These are phyloP conservation scores for Rhea pennata DNA, from an alignment of 2,113 vertebrate genomes.

Conservation along the genomic window DNA sequence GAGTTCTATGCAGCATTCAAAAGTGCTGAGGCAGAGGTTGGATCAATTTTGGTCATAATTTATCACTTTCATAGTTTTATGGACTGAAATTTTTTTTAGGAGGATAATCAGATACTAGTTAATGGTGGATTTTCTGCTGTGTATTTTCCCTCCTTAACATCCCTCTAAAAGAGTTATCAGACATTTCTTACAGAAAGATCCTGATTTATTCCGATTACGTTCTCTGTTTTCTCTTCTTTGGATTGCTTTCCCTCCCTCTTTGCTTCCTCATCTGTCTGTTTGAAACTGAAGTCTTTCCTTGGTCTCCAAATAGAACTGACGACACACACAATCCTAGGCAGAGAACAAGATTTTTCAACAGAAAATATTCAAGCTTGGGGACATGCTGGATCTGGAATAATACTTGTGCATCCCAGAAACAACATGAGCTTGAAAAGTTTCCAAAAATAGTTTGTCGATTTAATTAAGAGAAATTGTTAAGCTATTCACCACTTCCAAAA, in stretches of 20 bases:
- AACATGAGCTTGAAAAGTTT: background rate
- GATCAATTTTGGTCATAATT: conserved; percentile 32
- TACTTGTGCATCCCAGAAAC: background rate
- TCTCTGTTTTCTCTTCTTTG: background rate
- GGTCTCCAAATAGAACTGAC: background rate
- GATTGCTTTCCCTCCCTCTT: background rate
- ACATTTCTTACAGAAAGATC: background rate
- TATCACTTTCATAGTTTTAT: conserved; percentile 31
- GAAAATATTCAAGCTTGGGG: background rate
- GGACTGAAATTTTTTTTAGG: background rate
- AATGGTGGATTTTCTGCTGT: background rate
- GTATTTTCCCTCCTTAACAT: background rate
- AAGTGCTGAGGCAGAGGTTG: conserved; percentile 54
- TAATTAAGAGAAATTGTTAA: background rate
- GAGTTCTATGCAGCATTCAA: conserved; percentile 9
- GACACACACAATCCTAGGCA: background rate
- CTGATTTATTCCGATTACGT: background rate
- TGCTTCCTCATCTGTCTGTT: background rate
- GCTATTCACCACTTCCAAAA: background rate
- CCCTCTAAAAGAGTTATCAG: background rate
- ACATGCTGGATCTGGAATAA: background rate
- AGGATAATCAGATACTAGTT: background rate
- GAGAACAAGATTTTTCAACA: background rate
- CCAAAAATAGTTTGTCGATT: background rate
- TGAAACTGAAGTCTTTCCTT: background rate